These are phyloP conservation scores for Napeogenes inachia DNA, from an alignment of 2,888 invertebrate species.

Conservation along the genomic window DNA sequence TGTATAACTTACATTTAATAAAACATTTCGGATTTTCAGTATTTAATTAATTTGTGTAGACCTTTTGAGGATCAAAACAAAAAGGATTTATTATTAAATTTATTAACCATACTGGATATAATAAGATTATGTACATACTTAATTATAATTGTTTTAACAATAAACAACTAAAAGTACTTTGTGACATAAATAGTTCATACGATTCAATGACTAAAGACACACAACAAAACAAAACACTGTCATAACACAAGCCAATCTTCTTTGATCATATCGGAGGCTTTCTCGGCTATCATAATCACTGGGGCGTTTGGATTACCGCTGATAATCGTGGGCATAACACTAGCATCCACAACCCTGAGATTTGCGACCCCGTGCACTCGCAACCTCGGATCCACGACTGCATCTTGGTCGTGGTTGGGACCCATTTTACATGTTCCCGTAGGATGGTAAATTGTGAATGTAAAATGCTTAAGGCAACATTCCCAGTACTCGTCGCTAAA, in stretches of 20 bases:
- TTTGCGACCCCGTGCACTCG: conserved; percentile 87
- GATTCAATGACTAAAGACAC: conserved; percentile 34
- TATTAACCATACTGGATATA: conserved; percentile 25
- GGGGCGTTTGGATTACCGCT: conserved; percentile 95
- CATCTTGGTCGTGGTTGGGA: conserved; percentile 83
- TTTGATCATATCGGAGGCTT: conserved; percentile 92
- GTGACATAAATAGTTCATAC: conserved; percentile 42
- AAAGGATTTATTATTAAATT: conserved; percentile 18
- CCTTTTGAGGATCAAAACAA: conserved; percentile 5
- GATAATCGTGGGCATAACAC: conserved; percentile 92
- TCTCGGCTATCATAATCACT: conserved; percentile 93
- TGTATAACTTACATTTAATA: no score
- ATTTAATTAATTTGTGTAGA: not conserved
- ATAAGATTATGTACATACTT: conserved; percentile 41
- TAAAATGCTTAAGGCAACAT: conserved; percentile 87
- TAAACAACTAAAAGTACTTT: conserved; percentile 45
- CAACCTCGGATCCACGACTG: conserved; percentile 88
- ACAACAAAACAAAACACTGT: conserved; percentile 46
- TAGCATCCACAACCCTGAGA: conserved; percentile 88
- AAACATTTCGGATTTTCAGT: no score
- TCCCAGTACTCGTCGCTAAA: conserved; percentile 92
- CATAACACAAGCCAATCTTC: conserved; percentile 85
- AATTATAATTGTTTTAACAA: conserved; percentile 40
- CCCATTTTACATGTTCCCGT: conserved; percentile 93
- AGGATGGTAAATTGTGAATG: conserved; percentile 91